Evolutionary conservation across 2,888 invertebrate species (phyloP).

Genomic region (Erebia epiphron): DNA sequence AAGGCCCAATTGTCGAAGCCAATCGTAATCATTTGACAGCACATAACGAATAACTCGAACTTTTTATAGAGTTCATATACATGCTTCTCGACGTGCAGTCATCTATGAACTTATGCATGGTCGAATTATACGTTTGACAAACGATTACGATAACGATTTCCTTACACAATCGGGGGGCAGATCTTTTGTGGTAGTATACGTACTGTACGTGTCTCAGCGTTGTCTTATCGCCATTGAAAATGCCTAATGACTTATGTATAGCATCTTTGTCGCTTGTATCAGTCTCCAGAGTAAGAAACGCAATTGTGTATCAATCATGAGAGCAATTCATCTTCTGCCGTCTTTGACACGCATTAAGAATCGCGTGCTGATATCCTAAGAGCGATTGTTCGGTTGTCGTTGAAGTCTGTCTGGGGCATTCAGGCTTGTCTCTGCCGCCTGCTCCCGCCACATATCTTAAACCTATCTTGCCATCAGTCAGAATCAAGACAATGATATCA

Average conservation of each 20-base stretch:
- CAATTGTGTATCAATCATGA: slow-evolving; percentile 17
- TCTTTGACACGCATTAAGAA: slow-evolving; percentile 11
- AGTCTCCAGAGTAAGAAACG: background rate
- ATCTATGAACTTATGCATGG: no score
- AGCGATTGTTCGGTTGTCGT: slow-evolving; percentile 8
- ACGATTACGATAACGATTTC: no score
- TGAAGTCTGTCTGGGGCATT: background rate
- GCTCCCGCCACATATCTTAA: slow-evolving; percentile 12
- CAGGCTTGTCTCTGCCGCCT: slow-evolving; percentile 1
- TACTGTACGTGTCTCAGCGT: background rate
- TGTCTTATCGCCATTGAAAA: background rate
- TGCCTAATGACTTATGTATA: slow-evolving; percentile 4
- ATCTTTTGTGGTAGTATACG: background rate
- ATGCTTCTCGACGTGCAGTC: no score
- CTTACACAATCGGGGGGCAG: no score
- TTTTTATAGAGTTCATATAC: no score
- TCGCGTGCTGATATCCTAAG: slow-evolving; percentile 1
- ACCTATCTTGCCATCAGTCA: slow-evolving; percentile 32
- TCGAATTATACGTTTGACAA: no score
- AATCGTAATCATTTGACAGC: no score
- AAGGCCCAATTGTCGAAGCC: no score
- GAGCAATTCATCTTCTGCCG: slow-evolving; percentile 13
- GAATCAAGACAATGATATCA: slow-evolving; percentile 36
- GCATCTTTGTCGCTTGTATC: slow-evolving; percentile 4
- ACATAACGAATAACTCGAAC: no score